A percentile compares a stretch with the other conserved stretches of the same genome.
phyloP scores from a whole-genome alignment of 2,113 vertebrate species.

The Aythya baeri region DNA sequence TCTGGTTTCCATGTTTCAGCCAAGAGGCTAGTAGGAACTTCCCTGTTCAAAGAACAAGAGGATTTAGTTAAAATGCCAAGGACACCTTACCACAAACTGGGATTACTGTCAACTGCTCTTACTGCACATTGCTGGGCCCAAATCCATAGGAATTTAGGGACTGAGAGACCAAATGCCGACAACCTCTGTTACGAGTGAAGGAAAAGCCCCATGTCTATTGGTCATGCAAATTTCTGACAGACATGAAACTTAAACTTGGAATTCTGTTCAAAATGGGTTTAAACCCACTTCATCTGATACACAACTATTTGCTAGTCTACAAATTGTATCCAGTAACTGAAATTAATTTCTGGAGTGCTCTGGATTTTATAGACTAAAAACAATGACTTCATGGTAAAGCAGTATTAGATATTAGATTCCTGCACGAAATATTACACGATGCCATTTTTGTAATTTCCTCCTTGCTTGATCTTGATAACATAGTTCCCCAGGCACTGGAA shows the following conservation, averaged over 20 bases:
- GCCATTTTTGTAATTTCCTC: slow-evolving; percentile 33
- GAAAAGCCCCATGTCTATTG: neutral
- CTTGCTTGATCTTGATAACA: neutral
- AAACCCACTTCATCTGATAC: neutral
- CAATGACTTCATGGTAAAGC: neutral
- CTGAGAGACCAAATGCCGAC: neutral
- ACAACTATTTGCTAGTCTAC: neutral
- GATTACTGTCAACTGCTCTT: neutral
- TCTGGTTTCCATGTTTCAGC: neutral
- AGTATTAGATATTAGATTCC: slow-evolving; percentile 15
- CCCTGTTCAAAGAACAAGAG: neutral
- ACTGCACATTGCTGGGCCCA: neutral
- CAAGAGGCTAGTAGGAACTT: neutral
- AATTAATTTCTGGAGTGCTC: neutral
- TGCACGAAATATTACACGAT: slow-evolving; percentile 13
- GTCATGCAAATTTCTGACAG: neutral
- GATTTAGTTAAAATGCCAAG: neutral
- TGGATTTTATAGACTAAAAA: neutral
- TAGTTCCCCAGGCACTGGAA: neutral
- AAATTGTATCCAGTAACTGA: neutral
- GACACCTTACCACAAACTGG: neutral
- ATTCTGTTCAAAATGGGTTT: neutral
- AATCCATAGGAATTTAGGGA: neutral
- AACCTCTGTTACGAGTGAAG: neutral
- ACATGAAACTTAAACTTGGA: neutral